phyloP scores from a whole-genome alignment of 2,113 vertebrate genomes.

The Rhipidura dahli region DNA sequence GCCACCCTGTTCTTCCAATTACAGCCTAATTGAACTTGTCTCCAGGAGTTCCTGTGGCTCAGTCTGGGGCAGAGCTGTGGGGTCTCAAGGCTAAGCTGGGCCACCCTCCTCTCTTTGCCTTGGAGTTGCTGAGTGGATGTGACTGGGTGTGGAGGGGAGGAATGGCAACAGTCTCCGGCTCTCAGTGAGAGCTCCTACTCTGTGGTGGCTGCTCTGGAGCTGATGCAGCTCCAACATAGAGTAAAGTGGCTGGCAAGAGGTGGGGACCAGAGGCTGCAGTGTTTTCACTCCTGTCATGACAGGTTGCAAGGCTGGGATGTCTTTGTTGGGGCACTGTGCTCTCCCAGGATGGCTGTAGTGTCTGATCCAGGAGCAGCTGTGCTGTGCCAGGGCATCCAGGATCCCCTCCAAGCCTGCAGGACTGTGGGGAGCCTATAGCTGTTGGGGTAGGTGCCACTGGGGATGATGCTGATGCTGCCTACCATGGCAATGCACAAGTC shows the following conservation, averaged over 20 bases:
- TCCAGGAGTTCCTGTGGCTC: background rate
- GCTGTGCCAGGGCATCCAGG: background rate
- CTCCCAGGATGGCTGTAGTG: background rate
- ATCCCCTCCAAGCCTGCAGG: slow-evolving; percentile 4
- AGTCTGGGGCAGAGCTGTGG: background rate
- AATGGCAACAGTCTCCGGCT: slow-evolving; percentile 4
- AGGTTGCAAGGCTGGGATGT: background rate
- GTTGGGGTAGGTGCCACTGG: background rate
- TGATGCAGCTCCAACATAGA: background rate
- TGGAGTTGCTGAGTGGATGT: background rate
- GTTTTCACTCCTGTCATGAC: background rate
- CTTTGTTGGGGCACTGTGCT: background rate
- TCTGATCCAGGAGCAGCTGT: background rate
- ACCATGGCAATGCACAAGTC: background rate
- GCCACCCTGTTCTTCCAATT: slow-evolving; percentile 29
- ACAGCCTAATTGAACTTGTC: slow-evolving; percentile 48
- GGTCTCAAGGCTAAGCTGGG: background rate
- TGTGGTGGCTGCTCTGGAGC: background rate
- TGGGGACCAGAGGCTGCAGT: slow-evolving; percentile 1
- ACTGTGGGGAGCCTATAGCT: background rate
- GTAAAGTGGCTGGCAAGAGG: slow-evolving; percentile 24
- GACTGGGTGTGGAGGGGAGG: background rate
- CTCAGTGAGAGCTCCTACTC: background rate
- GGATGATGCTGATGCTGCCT: background rate
- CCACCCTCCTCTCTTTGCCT: background rate